phyloP scores from a whole-genome alignment of 2,888 invertebrate species.

The Rhagium mordax region DNA sequence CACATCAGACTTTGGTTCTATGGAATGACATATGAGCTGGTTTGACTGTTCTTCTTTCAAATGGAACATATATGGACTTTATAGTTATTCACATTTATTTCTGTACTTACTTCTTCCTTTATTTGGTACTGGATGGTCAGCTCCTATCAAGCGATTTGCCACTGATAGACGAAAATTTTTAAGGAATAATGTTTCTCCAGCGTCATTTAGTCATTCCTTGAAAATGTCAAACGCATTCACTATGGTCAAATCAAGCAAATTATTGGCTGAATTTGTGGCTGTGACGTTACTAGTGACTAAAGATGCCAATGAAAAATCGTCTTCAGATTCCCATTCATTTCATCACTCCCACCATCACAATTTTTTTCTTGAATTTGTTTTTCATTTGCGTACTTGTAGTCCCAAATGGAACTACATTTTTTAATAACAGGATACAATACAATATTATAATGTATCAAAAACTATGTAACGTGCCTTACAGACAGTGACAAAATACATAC shows the following conservation, averaged over 20 bases:
- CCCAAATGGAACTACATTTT: too few relatives aligned
- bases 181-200: not conserved
- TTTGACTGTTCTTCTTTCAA: slow-evolving; percentile 13
- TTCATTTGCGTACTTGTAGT: too few relatives aligned
- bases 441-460: too few relatives aligned
- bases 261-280: too few relatives aligned
- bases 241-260: not conserved
- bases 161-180: not conserved
- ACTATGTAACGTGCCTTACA: too few relatives aligned
- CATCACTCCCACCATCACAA: not conserved
- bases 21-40: slow-evolving; percentile 21
- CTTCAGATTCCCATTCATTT: not conserved
- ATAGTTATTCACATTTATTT: not conserved
- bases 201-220: not conserved
- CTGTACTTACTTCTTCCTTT: not conserved
- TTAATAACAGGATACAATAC: too few relatives aligned
- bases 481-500: too few relatives aligned
- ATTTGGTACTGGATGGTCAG: not conserved
- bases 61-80: slow-evolving; percentile 13
- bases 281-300: not conserved
- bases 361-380: too few relatives aligned
- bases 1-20: slow-evolving; percentile 22
- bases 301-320: not conserved
- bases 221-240: slow-evolving; percentile 2
- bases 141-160: slow-evolving; percentile 7